Percentiles rank a stretch among this genome's conserved stretches.
Evolutionary conservation across 1,140 invertebrate genomes (phyloP).

Genomic region (Calliopsis andreniformis): DNA sequence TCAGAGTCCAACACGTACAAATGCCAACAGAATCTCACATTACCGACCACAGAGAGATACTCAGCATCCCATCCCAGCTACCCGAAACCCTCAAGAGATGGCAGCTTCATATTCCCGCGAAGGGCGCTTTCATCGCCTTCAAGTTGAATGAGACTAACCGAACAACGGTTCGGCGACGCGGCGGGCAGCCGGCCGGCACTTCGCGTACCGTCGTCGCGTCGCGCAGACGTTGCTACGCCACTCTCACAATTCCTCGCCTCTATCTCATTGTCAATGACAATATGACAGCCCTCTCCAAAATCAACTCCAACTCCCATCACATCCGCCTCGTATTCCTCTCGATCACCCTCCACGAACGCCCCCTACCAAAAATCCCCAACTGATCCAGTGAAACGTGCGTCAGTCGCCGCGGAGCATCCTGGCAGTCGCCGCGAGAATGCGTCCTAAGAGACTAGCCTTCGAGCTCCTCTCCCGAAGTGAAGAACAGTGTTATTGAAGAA

Average conservation of each 20-base stretch:
- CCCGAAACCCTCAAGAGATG: neutral
- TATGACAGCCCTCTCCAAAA: neutral
- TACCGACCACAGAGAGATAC: too few relatives aligned
- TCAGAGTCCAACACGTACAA: too few relatives aligned
- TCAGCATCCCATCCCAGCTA: neutral
- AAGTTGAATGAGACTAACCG: slow-evolving; percentile 54
- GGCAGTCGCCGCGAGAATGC: neutral
- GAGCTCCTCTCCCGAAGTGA: neutral
- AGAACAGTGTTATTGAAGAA: slow-evolving; percentile 16
- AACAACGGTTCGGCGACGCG: slow-evolving; percentile 30
- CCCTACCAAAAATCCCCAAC: too few relatives aligned
- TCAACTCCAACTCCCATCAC: neutral
- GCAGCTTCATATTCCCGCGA: neutral
- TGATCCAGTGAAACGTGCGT: too few relatives aligned
- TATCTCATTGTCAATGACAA: too few relatives aligned
- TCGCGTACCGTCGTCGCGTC: slow-evolving; percentile 68
- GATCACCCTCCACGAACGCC: too few relatives aligned
- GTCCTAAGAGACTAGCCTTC: too few relatives aligned
- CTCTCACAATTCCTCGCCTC: too few relatives aligned
- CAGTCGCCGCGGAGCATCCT: too few relatives aligned
- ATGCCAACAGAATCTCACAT: too few relatives aligned
- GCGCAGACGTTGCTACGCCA: slow-evolving; percentile 45
- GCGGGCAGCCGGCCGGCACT: slow-evolving; percentile 66
- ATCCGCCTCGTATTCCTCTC: neutral
- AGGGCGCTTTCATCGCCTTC: slow-evolving; percentile 9